Evolutionary conservation across 2,888 invertebrate genomes (phyloP).

Genomic region (Platycheirus rosarum): DNA sequence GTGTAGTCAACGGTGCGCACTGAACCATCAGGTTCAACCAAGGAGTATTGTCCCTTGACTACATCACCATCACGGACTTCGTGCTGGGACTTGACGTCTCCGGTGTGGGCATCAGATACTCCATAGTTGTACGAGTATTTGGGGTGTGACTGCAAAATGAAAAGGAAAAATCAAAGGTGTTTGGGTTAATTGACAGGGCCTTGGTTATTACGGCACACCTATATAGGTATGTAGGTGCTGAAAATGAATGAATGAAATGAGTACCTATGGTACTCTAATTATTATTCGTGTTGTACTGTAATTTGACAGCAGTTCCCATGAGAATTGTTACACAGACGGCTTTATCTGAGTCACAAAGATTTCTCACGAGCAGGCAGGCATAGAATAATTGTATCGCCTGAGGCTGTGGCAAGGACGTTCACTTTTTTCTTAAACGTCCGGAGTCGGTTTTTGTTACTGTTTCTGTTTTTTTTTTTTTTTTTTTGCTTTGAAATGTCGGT

Average conservation of each 20-base stretch:
- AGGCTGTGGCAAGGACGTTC: constrained; percentile 69
- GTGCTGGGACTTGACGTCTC: constrained; percentile 82
- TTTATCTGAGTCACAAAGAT: constrained; percentile 34
- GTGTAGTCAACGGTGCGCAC: constrained; percentile 83
- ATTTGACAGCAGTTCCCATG: constrained; percentile 51
- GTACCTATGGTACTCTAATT: constrained; percentile 47
- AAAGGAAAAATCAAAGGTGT: constrained; percentile 19
- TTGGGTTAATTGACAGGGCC: constrained; percentile 43
- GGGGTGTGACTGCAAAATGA: constrained; percentile 81
- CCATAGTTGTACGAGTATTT: constrained; percentile 83
- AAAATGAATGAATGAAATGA: constrained; percentile 39
- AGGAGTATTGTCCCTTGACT: constrained; percentile 83
- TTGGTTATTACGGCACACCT: constrained; percentile 54
- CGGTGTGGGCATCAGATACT: constrained; percentile 82
- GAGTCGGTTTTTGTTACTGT: constrained; percentile 9
- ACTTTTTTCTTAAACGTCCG: constrained; percentile 47
- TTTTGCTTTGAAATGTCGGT: constrained; percentile 54
- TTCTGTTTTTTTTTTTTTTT: constrained; percentile 31
- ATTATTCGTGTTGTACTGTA: constrained; percentile 56
- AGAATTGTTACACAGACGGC: constrained; percentile 47
- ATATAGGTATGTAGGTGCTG: constrained; percentile 19
- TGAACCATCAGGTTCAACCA: constrained; percentile 83
- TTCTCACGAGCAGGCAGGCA: constrained; percentile 51
- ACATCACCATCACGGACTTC: constrained; percentile 83
- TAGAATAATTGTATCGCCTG: constrained; percentile 51